Base-by-base conservation (phyloP, 2,113 vertebrate genomes). In the Suncus etruscus region DNA sequence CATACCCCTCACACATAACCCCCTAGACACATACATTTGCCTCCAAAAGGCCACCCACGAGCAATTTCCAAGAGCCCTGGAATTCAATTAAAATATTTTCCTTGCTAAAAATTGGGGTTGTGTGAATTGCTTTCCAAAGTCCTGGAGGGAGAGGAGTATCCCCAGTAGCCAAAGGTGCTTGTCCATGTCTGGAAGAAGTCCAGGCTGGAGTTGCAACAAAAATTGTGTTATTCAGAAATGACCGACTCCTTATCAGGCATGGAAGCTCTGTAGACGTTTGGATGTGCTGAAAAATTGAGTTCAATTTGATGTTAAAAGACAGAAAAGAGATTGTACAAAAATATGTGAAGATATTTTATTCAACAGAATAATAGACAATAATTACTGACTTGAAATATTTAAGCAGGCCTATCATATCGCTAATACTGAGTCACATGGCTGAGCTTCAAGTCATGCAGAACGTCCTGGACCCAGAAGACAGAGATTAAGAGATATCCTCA, bases 81-180 rank as follows among this genome's bases (percentile, higher is more conserved):
- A 87, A 95, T 96, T 95, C 83, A 90, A 24, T 94, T 94, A 90
- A 95, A 91, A 91, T 92, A 47, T 8, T 83, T 91, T 83, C 86
- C 68, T 87, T 74, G 8, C 72, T 93, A 58, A 95, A 91, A 88
- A 29, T 54, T 88, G 1, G 8, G n/a, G 83, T 32, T 94, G 54
- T 83, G 50, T 92, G 69, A 95, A 83, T 48, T 92, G 47, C 54
- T 94, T 95, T 80, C 32, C 83, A 85, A 63, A 91, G 70, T 75
- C 91, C 25, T 51, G 70, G 84, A 93, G 82, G 65, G 73, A 83
- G 15, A 10, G 91, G 39, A 72, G 54, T 65, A 87, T 77, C 18
- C 78, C 58, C 24, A n/a, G 84, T 51, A 22, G 12, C 29, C 74
- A 80, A 66, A 51, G 45, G 29, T 94, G 5, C 54, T 86, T 39